Percentiles rank a stretch among this genome's conserved stretches.
Conservation (phyloP, 1,140 invertebrate species). For the Drosophila equinoxialis region DNA sequence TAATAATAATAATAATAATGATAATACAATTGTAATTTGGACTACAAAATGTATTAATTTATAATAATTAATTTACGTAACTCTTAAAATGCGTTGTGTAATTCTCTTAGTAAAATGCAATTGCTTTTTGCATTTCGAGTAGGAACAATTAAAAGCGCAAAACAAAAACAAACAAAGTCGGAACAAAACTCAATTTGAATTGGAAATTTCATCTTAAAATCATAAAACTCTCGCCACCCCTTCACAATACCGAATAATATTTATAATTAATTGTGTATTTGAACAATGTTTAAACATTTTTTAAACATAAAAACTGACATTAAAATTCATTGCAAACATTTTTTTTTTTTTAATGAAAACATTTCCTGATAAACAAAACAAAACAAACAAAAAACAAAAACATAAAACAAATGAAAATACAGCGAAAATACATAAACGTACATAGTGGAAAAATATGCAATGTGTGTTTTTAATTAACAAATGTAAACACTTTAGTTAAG, state of each 20-base stretch:
- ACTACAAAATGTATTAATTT: conserved; percentile 12
- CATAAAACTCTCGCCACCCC: not conserved
- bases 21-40: conserved; percentile 7
- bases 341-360: not conserved
- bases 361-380: not conserved
- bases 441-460: conserved; percentile 7
- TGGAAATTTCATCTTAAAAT: not conserved
- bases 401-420: not conserved
- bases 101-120: conserved; percentile 13
- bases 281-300: not conserved
- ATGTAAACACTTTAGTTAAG: not conserved
- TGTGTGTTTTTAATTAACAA: conserved; percentile 11
- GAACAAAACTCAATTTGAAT: conserved; percentile 7
- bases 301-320: conserved; percentile 6
- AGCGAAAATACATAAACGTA: conserved; percentile 6
- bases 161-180: not conserved
- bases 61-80: conserved; percentile 14
- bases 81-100: conserved; percentile 12
- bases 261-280: conserved; percentile 2
- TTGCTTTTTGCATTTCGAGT: conserved; percentile 7
- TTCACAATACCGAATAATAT: conserved; percentile 2
- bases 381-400: too few species aligned
- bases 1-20: too few species aligned
- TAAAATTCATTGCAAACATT: not conserved
- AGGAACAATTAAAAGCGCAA: conserved; percentile 12